phyloP scores from a whole-genome alignment of 1,140 invertebrate species.

The Drosophila ogumai region DNA sequence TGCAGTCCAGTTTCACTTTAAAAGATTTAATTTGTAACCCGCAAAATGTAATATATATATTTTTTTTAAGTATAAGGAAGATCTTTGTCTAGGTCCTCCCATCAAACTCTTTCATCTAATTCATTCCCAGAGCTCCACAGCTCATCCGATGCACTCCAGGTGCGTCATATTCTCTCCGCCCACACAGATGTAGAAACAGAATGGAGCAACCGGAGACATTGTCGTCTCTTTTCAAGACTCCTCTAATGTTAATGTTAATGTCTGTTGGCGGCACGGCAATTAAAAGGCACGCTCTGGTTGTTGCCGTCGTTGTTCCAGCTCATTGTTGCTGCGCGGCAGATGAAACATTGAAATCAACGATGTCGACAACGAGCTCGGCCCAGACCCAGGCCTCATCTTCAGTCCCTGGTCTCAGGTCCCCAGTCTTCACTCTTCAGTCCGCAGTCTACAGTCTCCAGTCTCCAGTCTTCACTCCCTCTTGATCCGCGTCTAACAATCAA shows the following conservation, averaged over 20 bases:
- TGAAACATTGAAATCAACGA: conserved; percentile 79
- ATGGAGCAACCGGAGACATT: conserved; percentile 35
- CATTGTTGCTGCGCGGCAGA: conserved; percentile 72
- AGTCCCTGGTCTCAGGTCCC: background rate
- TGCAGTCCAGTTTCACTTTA: background rate
- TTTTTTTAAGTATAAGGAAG: background rate
- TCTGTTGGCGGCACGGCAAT: conserved; percentile 77
- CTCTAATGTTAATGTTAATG: conserved; percentile 75
- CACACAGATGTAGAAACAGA: conserved; percentile 50
- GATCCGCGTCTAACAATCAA: conserved; percentile 63
- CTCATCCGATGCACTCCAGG: conserved; percentile 19
- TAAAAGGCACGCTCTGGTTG: conserved; percentile 76
- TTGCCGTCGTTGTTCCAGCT: conserved; percentile 30
- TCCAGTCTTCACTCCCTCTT: conserved; percentile 1
- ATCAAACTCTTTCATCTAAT: background rate
- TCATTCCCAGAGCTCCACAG: background rate
- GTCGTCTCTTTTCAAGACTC: conserved; percentile 32
- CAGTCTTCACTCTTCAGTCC: background rate
- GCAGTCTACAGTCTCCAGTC: background rate
- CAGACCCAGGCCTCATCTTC: conserved; percentile 17
- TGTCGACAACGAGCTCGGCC: conserved; percentile 54
- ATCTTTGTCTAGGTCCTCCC: background rate
- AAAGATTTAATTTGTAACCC: background rate
- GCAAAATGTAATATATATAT: background rate
- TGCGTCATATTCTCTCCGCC: conserved; percentile 72